phyloP scores from a whole-genome alignment of 2,888 invertebrate genomes.

The Diadegma fenestrale region DNA sequence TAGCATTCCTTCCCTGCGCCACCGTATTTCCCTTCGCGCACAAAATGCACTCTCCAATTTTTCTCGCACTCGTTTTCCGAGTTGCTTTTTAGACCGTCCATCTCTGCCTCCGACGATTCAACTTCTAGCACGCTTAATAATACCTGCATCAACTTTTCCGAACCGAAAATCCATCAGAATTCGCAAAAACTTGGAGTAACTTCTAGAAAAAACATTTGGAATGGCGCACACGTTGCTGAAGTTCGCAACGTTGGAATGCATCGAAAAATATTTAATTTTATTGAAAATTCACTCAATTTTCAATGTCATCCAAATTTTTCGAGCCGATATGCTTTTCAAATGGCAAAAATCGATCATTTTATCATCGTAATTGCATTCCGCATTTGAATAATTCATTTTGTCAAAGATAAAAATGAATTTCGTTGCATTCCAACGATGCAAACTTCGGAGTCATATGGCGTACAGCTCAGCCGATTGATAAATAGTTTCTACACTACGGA shows the following conservation, averaged over 20 bases:
- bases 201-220: conserved; percentile 76
- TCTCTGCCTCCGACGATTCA: conserved; percentile 14
- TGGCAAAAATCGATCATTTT: too few relatives aligned
- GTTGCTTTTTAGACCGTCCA: conserved; percentile 10
- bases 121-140: not conserved
- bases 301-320: too few relatives aligned
- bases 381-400: too few relatives aligned
- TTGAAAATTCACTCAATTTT: too few relatives aligned
- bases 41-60: not conserved
- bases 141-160: not conserved
- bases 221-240: too few relatives aligned
- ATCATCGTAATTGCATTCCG: too few relatives aligned
- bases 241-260: too few relatives aligned
- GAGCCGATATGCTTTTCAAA: too few relatives aligned
- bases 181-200: conserved; percentile 18
- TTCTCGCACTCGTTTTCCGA: conserved; percentile 29
- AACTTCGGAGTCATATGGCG: too few relatives aligned
- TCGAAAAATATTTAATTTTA: too few relatives aligned
- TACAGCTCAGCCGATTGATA: conserved; percentile 81
- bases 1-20: conserved; percentile 78
- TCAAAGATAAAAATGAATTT: too few relatives aligned
- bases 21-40: conserved; percentile 69
- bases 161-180: not conserved
- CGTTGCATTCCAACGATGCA: too few relatives aligned
- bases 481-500: conserved; percentile 76